These are phyloP conservation scores for Pyrrhura leucotis DNA, from an alignment of 2,797 vertebrate species.

Conservation along the genomic window DNA sequence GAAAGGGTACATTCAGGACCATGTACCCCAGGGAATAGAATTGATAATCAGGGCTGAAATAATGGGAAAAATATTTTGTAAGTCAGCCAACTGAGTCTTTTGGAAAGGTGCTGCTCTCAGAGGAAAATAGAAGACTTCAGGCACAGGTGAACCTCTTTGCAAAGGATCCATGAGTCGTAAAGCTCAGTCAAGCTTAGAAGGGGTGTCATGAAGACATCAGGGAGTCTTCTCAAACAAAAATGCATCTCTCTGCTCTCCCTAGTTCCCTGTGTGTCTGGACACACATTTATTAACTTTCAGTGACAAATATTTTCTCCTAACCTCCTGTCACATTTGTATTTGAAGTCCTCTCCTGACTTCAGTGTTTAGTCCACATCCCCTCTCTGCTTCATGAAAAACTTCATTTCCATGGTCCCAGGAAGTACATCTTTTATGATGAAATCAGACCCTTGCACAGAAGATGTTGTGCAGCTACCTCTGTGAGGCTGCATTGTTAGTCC, in stretches of 20 bases:
- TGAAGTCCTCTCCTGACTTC: neutral
- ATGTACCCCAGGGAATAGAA: neutral
- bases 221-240: neutral
- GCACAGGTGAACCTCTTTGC: neutral
- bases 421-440: neutral
- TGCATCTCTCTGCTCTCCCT: neutral
- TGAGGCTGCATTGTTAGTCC: neutral
- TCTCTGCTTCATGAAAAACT: neutral
- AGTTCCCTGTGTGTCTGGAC: neutral
- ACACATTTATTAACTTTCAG: neutral
- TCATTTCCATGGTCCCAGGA: neutral
- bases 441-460: neutral
- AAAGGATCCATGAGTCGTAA: neutral
- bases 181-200: neutral
- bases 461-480: neutral
- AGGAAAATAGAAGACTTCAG: slow-evolving; percentile 9
- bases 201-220: neutral
- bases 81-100: neutral
- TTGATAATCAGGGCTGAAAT: neutral
- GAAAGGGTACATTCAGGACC: neutral
- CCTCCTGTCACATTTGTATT: neutral
- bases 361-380: neutral
- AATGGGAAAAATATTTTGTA: neutral
- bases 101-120: neutral
- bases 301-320: neutral